These are phyloP conservation scores for Monarcha castaneiventris DNA, from an alignment of 2,113 vertebrate species.

Conservation along the genomic window DNA sequence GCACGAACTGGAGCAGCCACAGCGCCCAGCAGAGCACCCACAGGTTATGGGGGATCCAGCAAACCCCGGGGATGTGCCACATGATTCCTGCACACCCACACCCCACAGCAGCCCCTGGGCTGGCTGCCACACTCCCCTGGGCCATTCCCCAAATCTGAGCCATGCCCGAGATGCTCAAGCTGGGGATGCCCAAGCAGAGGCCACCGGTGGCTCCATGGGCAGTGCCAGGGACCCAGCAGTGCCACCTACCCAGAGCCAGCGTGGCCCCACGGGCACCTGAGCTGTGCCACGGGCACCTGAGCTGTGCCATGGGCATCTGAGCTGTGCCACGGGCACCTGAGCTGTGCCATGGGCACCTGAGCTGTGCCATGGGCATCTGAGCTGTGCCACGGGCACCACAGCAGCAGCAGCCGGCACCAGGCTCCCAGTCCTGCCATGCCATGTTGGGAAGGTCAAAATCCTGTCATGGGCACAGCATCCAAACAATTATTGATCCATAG, in stretches of 20 bases:
- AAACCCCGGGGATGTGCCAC: rapidly evolving
- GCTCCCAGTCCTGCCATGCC: rapidly evolving
- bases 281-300: neutral
- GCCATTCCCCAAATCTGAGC: rapidly evolving
- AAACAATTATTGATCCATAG: neutral
- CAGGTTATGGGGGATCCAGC: rapidly evolving
- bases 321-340: neutral
- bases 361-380: neutral
- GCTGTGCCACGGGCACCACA: neutral
- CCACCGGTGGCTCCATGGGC: rapidly evolving
- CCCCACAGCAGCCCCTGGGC: neutral
- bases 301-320: neutral
- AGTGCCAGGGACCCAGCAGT: rapidly evolving
- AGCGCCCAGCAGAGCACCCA: rapidly evolving
- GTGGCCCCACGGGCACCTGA: rapidly evolving
- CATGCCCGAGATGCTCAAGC: rapidly evolving
- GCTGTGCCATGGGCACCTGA: neutral
- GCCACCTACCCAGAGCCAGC: rapidly evolving
- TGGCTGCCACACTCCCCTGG: rapidly evolving
- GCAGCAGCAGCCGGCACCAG: neutral
- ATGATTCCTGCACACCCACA: rapidly evolving
- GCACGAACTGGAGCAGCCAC: rapidly evolving
- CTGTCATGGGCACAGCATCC: neutral
- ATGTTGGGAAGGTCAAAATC: rapidly evolving
- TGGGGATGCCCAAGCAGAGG: neutral